Conservation (phyloP, 2,888 invertebrate species). For the Drosophila hamatofila region DNA sequence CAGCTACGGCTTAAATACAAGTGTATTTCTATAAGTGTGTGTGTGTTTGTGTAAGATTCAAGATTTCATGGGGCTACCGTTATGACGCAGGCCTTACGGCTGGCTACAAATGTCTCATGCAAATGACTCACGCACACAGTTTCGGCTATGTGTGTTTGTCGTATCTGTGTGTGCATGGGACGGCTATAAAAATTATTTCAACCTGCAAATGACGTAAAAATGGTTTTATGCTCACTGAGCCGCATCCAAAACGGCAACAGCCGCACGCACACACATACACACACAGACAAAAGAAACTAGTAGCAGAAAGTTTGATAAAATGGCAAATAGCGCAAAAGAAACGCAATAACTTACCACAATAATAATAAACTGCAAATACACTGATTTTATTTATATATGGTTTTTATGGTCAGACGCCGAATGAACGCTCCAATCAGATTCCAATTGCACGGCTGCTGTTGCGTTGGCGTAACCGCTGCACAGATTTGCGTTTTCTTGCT, state of each 20-base stretch:
- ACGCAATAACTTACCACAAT: conserved; percentile 57
- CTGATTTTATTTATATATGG: conserved; percentile 27
- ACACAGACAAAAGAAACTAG: conserved; percentile 24
- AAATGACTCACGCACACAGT: conserved; percentile 54
- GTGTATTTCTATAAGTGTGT: not conserved
- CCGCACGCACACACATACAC: conserved; percentile 19
- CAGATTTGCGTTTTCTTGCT: conserved; percentile 20
- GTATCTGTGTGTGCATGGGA: conserved; percentile 1
- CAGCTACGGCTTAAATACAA: conserved; percentile 10
- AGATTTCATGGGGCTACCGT: conserved; percentile 22
- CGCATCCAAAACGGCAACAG: conserved; percentile 56
- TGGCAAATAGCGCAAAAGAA: conserved; percentile 5
- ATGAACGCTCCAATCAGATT: conserved; percentile 47
- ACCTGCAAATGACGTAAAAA: conserved; percentile 70
- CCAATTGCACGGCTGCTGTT: conserved; percentile 42
- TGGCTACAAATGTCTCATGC: conserved; percentile 15
- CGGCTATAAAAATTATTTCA: conserved; percentile 47
- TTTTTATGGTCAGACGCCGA: conserved; percentile 14
- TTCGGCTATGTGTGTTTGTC: conserved; percentile 8
- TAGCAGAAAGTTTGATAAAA: conserved; percentile 52
- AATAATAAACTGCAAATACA: conserved; percentile 42
- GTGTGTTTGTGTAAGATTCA: conserved; percentile 14
- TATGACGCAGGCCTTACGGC: conserved; percentile 26
- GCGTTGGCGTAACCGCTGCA: conserved; percentile 51
- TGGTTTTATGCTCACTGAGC: conserved; percentile 74